Base-by-base conservation (phyloP, 2,888 invertebrate species). In the Tenthredo mesomela region DNA sequence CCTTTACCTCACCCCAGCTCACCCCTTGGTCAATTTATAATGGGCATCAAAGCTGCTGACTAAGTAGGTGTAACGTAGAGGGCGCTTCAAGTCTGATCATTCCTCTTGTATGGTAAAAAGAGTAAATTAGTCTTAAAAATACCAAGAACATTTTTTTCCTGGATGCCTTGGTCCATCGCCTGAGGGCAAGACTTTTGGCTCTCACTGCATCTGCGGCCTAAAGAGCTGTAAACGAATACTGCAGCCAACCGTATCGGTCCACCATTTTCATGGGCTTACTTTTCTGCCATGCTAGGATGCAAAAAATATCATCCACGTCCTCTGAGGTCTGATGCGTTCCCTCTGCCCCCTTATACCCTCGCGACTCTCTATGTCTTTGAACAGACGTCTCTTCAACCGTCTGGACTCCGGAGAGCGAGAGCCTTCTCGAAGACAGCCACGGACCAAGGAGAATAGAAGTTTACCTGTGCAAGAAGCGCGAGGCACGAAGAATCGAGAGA, bases 241-340 rank as follows among this genome's bases (percentile, higher is more conserved):
- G n/a, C 54, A n/a, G n/a, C 7, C 54, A n/a, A 54, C 54, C n/a
- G 88, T 50, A 83, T 47, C 47, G 2, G 85, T 84, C 82, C 84
- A 84, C 85, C 85, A 86, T 85, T 88, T 88, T 87, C 87, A 77
- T 86, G 85, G 86, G 86, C 86, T 91, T 89, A 89, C 90, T 87
- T 89, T 89, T 88, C 89, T 87, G 86, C 84, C 86, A 86, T 85
- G 71, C 88, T 86, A 54, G 61, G 61, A 88, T 89, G 89, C 89
- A 90, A 92, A 92, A 91, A 91, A 90, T 91, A 91, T 90, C 89
- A 91, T 89, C 88, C 89, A 83, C 85, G 86, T 87, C 87, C 88
- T 89, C 88, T 88, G 88, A 87, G 87, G 87, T 90, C 90, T 88
- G 89, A 88, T 88, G 89, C 88, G 88, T 86, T 40, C 40, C 61